Conservation (phyloP, 2,113 vertebrate species). For the Albula goreensis region DNA sequence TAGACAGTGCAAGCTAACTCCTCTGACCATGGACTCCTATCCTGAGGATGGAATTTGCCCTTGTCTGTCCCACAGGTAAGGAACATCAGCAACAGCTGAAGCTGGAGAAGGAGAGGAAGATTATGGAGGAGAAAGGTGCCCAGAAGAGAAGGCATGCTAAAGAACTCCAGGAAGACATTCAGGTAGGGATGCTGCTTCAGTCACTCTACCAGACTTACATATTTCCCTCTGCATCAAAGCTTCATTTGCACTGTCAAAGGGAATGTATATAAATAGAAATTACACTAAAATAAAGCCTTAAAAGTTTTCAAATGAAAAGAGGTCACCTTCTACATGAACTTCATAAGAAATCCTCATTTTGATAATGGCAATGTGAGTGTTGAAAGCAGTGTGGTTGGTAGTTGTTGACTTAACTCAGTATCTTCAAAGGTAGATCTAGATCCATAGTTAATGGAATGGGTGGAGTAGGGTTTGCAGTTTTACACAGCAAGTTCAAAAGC, state of each 20-base stretch:
- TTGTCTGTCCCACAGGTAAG: slow-evolving; percentile 60
- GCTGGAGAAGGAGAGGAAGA: slow-evolving; percentile 78
- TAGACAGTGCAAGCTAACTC: neutral
- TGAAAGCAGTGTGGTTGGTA: neutral
- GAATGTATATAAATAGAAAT: neutral
- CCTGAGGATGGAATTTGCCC: neutral
- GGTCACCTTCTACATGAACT: neutral
- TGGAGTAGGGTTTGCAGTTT: too few species aligned
- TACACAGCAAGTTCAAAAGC: too few species aligned
- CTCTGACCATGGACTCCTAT: neutral
- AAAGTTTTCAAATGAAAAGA: neutral
- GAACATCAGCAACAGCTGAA: slow-evolving; percentile 75
- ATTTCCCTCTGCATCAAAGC: neutral
- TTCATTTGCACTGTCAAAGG: neutral
- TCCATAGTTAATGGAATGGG: too few species aligned
- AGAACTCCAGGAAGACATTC: slow-evolving; percentile 78
- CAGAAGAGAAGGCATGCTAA: slow-evolving; percentile 72
- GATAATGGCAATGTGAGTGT: neutral
- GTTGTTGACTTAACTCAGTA: neutral
- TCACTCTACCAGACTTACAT: neutral
- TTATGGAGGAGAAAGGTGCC: slow-evolving; percentile 70
- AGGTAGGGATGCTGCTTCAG: slow-evolving; percentile 64
- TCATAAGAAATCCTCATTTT: neutral
- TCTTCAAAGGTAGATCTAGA: neutral
- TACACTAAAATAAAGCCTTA: too few species aligned